phyloP scores from a whole-genome alignment of 2,797 vertebrate genomes.

The Xenentodon cancila region DNA sequence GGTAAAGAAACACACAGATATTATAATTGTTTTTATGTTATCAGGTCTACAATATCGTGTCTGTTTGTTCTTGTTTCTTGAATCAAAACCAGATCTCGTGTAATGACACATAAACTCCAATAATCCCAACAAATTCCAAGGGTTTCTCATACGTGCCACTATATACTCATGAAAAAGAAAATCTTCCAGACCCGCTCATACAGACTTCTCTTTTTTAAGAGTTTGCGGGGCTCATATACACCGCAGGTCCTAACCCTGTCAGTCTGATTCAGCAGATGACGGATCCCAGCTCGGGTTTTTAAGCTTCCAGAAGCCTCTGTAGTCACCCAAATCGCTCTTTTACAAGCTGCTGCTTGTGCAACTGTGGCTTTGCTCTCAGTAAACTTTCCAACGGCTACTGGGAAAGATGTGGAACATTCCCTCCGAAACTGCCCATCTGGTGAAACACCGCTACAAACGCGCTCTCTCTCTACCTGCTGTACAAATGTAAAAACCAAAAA shows the following conservation, averaged over 20 bases:
- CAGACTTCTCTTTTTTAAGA: too few relatives aligned
- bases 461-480: conserved; percentile 12
- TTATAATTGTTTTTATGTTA: too few relatives aligned
- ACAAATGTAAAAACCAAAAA: conserved; percentile 29
- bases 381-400: conserved; percentile 44
- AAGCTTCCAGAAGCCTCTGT: conserved; percentile 26
- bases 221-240: neutral
- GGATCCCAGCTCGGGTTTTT: conserved; percentile 12
- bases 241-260: neutral
- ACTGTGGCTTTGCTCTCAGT: conserved; percentile 50
- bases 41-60: too few relatives aligned
- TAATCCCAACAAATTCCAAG: too few relatives aligned
- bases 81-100: too few relatives aligned
- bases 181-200: too few relatives aligned
- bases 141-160: too few relatives aligned
- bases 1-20: too few relatives aligned
- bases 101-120: too few relatives aligned
- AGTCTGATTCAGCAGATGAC: conserved; percentile 27
- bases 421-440: conserved; percentile 16
- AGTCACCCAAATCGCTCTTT: conserved; percentile 39
- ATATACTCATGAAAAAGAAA: too few relatives aligned
- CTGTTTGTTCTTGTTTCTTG: too few relatives aligned
- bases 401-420: conserved; percentile 45
- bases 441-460: conserved; percentile 20
- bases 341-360: conserved; percentile 43